Evolutionary conservation across 2,113 vertebrate species (phyloP), one percentile per base, ranked within the genome.

Genomic region (Oenanthe melanoleuca): DNA sequence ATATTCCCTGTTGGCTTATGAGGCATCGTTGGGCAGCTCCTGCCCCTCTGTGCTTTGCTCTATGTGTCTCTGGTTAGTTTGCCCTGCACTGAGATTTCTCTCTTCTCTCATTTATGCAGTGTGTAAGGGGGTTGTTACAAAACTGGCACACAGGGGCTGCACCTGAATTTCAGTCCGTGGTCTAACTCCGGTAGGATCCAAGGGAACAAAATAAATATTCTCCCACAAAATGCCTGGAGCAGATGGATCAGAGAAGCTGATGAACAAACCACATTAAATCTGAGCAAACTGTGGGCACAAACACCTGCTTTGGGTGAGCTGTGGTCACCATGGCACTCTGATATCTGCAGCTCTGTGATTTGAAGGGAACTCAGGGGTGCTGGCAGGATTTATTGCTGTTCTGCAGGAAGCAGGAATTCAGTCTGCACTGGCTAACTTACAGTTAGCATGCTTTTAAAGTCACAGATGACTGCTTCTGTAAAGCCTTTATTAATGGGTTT

Each of bases 371-470:
- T 9, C 38, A 24, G 33, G 13, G 28, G 31, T n/a, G 22, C 34
- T 55, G 52, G 80, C 56, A 94, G 47, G 80, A 88, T 88, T 93
- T 89, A 88, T 61, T 88, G 90, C 69, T 84, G 33, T 83, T 90
- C 75, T 71, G 72, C 52, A 66, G 80, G 67, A 88, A 71, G 53
- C 55, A 72, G 88, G 71, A 53, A 57, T 83, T 72, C 59, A 70
- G 34, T 42, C 71, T 66, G 42, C 38, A 18, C 59, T 94, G 86
- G 59, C 56, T 88, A 0, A 0, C 37, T 80, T 90, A 89, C 86
- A 72, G 1, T 12, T 40, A 79, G 28, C 49, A 33, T 12, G 38
- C 44, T 75, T 80, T 70, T 37, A 71, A 87, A 89, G 52, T 56
- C 50, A 59, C 10, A 21, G 49, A 37, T 92, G 74, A 24, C 77